These are phyloP conservation scores for Sebastes baramenuke DNA, from an alignment of 2,797 vertebrate species.

Conservation along the genomic window DNA sequence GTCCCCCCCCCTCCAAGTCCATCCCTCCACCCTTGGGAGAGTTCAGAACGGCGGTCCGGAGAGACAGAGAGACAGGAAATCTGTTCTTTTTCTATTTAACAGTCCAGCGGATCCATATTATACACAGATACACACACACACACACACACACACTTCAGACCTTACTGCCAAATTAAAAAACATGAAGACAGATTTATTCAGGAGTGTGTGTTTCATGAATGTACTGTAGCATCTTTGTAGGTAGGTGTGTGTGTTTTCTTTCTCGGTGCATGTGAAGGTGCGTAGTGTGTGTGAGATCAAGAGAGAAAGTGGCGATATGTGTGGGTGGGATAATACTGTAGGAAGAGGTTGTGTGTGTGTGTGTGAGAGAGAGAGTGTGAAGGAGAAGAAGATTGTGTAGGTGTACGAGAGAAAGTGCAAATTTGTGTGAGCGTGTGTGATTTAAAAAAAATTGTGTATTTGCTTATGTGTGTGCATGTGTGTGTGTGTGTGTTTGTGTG, in stretches of 20 bases:
- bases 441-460: not conserved
- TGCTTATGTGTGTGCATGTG: not conserved
- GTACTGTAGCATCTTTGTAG: not conserved
- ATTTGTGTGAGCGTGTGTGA: not conserved
- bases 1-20: conserved; percentile 35
- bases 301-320: not conserved
- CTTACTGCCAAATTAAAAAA: conserved; percentile 17
- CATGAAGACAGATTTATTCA: conserved; percentile 17
- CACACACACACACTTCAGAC: conserved; percentile 10
- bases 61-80: conserved; percentile 64
- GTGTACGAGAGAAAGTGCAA: not conserved
- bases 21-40: conserved; percentile 59
- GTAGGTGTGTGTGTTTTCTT: not conserved
- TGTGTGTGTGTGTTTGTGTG: not conserved
- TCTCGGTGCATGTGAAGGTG: not conserved
- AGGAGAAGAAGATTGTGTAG: not conserved
- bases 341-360: not conserved
- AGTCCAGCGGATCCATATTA: conserved; percentile 29
- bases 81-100: conserved; percentile 57
- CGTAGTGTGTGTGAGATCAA: not conserved
- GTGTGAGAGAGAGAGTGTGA: not conserved
- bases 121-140: conserved; percentile 5
- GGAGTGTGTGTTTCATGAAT: conserved; percentile 3
- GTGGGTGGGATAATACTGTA: not conserved
- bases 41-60: conserved; percentile 42